Conservation (phyloP, 2,888 invertebrate genomes). For the Acronicta alni region DNA sequence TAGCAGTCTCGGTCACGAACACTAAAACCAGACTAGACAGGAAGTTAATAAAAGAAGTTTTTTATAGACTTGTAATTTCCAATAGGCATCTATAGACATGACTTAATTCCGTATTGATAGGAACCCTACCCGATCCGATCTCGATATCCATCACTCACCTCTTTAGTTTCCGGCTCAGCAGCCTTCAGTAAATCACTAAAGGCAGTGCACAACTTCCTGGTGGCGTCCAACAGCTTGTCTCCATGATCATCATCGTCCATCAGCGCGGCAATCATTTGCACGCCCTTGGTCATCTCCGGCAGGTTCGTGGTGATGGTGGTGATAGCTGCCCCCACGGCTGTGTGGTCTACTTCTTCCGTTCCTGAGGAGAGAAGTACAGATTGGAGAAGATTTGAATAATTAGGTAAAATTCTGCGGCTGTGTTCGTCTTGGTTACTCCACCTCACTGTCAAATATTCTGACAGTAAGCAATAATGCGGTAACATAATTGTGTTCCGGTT, state of each 20-base stretch:
- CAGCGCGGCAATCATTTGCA: conserved; percentile 98
- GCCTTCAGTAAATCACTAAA: conserved; percentile 98
- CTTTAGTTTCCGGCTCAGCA: conserved; percentile 98
- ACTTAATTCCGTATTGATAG: no score
- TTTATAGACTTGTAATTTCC: no score
- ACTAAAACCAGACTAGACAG: no score
- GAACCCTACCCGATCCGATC: no score
- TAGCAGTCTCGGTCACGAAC: no score
- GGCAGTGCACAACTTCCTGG: conserved; percentile 96
- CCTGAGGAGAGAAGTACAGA: not conserved
- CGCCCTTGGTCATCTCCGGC: conserved; percentile 98
- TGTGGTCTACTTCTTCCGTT: conserved; percentile 97
- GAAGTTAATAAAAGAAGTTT: no score
- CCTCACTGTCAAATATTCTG: no score
- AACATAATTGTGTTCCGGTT: no score
- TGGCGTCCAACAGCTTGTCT: conserved; percentile 96
- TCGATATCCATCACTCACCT: conserved; percentile 82
- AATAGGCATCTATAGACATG: no score
- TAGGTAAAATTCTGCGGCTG: no score
- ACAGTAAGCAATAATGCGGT: no score
- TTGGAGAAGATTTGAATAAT: not conserved
- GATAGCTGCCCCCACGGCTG: conserved; percentile 98
- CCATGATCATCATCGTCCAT: conserved; percentile 96
- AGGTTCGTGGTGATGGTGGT: conserved; percentile 98
- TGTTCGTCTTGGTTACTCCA: no score